A percentile compares a stretch with the other conserved stretches of the same genome.
phyloP scores from a whole-genome alignment of 2,113 vertebrate species.

The Odocoileus hemionus region DNA sequence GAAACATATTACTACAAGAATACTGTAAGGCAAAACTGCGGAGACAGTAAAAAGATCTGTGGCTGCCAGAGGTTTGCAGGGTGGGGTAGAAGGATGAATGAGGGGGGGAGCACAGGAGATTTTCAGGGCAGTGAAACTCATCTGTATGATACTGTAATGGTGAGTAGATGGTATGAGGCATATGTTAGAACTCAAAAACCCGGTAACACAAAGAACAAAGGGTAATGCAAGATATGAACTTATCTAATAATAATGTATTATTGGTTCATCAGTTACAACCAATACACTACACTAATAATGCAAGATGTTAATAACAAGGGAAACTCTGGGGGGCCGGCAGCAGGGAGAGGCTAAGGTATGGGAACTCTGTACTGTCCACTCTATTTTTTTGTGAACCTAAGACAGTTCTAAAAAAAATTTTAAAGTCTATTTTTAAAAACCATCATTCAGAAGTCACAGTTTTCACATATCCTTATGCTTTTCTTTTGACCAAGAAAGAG shows the following conservation, averaged over 20 bases:
- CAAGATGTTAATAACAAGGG: not conserved
- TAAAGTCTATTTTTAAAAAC: not conserved
- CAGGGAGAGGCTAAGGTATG: not conserved
- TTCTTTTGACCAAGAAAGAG: not conserved
- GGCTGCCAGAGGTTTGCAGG: not conserved
- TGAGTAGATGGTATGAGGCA: not conserved
- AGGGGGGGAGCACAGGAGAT: too few relatives aligned
- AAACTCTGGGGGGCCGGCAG: not conserved
- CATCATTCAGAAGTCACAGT: not conserved
- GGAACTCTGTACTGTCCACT: not conserved
- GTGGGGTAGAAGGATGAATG: not conserved
- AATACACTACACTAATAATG: not conserved
- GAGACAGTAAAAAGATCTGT: not conserved
- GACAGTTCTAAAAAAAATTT: not conserved
- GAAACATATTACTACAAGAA: not conserved
- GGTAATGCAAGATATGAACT: not conserved
- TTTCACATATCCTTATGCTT: not conserved
- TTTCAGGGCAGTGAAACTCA: not conserved
- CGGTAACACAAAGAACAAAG: not conserved
- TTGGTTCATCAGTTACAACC: not conserved
- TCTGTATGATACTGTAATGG: not conserved
- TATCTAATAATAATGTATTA: not conserved
- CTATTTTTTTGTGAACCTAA: not conserved
- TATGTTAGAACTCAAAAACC: not conserved
- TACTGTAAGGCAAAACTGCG: not conserved